phyloP scores from a whole-genome alignment of 2,888 invertebrate genomes.

The Apantesis nais region DNA sequence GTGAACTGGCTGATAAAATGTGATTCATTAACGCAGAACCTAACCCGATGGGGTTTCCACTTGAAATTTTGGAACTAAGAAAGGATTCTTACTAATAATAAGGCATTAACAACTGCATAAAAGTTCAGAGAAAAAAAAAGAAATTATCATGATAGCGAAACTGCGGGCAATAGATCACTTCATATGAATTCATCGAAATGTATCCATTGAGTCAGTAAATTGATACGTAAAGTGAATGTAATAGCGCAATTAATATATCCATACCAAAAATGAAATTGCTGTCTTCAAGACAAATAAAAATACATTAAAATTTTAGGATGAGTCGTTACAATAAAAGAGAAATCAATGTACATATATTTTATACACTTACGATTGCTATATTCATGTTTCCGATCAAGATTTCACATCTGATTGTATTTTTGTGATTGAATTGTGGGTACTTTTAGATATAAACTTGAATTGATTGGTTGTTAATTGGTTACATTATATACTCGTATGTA shows the following conservation, averaged over 20 bases:
- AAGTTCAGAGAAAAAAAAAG: no score
- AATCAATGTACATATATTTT: conserved; percentile 18
- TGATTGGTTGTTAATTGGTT: conserved; percentile 7
- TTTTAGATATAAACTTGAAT: conserved; percentile 2
- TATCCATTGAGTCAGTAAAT: no score
- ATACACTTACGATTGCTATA: conserved; percentile 4
- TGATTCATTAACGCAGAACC: no score
- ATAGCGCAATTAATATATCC: conserved; percentile 18
- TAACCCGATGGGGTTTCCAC: no score
- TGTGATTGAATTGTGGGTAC: conserved; percentile 5
- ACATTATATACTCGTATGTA: background rate
- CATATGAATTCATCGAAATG: no score
- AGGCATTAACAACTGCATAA: no score
- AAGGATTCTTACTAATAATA: no score
- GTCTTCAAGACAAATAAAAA: conserved; percentile 7
- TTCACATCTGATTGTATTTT: conserved; percentile 16
- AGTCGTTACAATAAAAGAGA: conserved; percentile 24
- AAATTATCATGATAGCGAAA: no score
- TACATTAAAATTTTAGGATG: conserved; percentile 16
- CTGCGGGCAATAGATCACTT: no score
- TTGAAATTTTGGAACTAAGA: no score
- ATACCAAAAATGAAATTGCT: conserved; percentile 11
- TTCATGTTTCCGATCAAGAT: conserved; percentile 4
- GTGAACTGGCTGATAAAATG: no score
- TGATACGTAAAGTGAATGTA: background rate